Percentiles rank a stretch among this genome's conserved stretches.
Evolutionary conservation across 2,113 vertebrate species (phyloP).

Genomic region (Cryptotis parvus): DNA sequence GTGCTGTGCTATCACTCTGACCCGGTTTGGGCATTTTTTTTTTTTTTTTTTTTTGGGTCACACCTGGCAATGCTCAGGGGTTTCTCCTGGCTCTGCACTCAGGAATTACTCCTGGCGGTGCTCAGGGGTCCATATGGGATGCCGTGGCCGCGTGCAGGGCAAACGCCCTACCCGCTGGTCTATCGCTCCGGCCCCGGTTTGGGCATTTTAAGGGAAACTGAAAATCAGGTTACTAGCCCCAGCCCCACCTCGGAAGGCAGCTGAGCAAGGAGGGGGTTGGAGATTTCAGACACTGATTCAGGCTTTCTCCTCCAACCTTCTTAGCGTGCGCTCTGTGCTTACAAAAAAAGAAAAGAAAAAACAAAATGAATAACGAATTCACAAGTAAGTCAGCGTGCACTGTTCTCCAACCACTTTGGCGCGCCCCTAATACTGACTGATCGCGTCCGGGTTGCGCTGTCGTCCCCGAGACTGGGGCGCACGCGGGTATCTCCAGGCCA

Average conservation of each 20-base stretch:
- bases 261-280: rapidly evolving
- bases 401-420: not conserved
- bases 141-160: too few relatives aligned
- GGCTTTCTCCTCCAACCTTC: not conserved
- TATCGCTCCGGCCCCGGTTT: too few relatives aligned
- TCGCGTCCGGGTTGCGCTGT: rapidly evolving
- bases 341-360: not conserved
- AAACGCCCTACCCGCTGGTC: too few relatives aligned
- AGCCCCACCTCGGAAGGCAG: not conserved
- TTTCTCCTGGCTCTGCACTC: too few relatives aligned
- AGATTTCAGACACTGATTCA: not conserved
- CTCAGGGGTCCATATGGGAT: too few relatives aligned
- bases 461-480: not conserved
- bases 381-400: not conserved
- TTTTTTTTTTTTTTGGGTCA: rapidly evolving
- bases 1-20: too few relatives aligned
- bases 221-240: not conserved
- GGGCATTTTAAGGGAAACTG: not conserved
- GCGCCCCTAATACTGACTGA: not conserved
- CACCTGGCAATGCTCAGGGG: too few relatives aligned
- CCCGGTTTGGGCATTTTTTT: too few relatives aligned
- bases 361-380: constrained; percentile 14
- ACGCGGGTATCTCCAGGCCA: not conserved
- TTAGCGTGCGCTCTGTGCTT: not conserved
- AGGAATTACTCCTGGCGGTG: too few relatives aligned